Evolutionary conservation across 2,888 invertebrate species (phyloP).

Genomic region (Caradrina clavipalpis): DNA sequence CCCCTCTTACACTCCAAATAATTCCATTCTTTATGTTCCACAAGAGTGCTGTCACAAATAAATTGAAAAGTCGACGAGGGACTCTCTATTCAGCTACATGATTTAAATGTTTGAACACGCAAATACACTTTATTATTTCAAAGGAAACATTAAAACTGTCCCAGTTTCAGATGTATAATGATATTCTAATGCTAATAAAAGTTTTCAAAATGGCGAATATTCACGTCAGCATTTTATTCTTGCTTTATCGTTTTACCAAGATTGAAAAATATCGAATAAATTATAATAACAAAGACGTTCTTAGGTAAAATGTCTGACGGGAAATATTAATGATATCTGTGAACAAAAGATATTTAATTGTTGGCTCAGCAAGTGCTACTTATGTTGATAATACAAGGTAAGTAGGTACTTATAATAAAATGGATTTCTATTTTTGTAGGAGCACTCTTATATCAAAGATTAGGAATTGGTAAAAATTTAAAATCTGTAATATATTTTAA

Average conservation of each 20-base stretch:
- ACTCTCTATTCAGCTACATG: constrained; percentile 47
- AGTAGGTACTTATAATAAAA: constrained; percentile 8
- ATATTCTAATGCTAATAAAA: constrained; percentile 32
- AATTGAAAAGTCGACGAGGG: constrained; percentile 73
- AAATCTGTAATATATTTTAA: too few species aligned
- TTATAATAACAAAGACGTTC: constrained; percentile 35
- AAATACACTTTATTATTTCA: constrained; percentile 67
- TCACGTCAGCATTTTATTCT: constrained; percentile 12
- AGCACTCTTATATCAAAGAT: background rate
- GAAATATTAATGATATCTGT: constrained; percentile 40
- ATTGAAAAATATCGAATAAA: constrained; percentile 51
- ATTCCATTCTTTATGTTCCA: constrained; percentile 73
- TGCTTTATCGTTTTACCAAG: constrained; percentile 24
- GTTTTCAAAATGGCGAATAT: constrained; percentile 28
- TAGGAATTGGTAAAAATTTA: too few species aligned
- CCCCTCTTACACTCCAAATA: constrained; percentile 67
- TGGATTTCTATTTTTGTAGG: constrained; percentile 6
- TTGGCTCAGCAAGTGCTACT: constrained; percentile 30
- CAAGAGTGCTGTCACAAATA: constrained; percentile 73
- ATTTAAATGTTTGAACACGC: constrained; percentile 66
- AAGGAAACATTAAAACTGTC: constrained; percentile 50
- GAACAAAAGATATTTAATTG: constrained; percentile 46
- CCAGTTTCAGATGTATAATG: constrained; percentile 12
- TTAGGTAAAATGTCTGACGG: constrained; percentile 26
- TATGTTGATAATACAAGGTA: constrained; percentile 5